Evolutionary conservation across 2,797 vertebrate species (phyloP), one percentile per base, ranked within the genome.

Genomic region (Lepus townsendii): DNA sequence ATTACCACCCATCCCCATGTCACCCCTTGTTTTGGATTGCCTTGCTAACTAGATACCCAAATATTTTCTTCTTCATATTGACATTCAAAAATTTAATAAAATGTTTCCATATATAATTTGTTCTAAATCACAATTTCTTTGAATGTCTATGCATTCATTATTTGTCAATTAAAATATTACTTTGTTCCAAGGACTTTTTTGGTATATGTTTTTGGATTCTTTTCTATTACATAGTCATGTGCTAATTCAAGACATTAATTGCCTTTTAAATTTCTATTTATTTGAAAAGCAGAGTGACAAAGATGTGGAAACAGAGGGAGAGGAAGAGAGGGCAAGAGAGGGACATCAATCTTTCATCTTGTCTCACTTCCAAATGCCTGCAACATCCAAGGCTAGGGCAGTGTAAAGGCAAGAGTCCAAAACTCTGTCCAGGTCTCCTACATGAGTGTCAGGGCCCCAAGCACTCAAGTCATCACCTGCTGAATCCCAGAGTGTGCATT

Each of bases 101-200:
- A n/a, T 69, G 22, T 87, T 5, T 62, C 62, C 50, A 38, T 5
- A n/a, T 82, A 69, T 62, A 87, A 20, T 77, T 54, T 91, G 10
- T 71, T 77, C 42, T 71, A 24, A 66, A 42, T 87, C 8, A 54
- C 13, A 60, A 69, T 77, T 82, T 75, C 19, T n/a, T 63, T 14
- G 16, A 42, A 83, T 54, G 88, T 17, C 42, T 66, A 26, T 86
- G 8, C 24, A 69, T 91, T 94, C 86, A 35, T 78, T 85, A 79
- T 68, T 91, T 87, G 62, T 68, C 19, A 47, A 9, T 76, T 77
- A 89, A 90, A 57, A 54, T 84, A 3, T 84, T 66, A 72, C 22
- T 77, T 66, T 27, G 32, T 77, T 76, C 32, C 20, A 69, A 77
- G 7, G 11, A 52, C 76, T 60, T 90, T 76, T 52, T 38, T 32